Evolutionary conservation across 2,797 vertebrate species (phyloP).

Genomic region (Nasua narica): DNA sequence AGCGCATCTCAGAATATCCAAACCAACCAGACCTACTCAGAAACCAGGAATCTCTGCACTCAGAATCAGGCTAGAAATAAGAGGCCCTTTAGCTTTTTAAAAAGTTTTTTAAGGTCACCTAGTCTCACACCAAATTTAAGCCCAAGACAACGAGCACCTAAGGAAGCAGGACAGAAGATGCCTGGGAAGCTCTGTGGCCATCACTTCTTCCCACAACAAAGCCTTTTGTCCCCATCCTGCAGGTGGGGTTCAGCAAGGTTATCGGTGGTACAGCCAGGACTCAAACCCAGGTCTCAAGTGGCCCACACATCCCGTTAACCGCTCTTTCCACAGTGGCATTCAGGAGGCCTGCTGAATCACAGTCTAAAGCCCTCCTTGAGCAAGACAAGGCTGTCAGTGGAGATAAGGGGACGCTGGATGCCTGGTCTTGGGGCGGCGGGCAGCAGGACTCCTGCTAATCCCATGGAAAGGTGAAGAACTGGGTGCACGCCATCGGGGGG

Average conservation of each 20-base stretch:
- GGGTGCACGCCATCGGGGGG: rapidly evolving
- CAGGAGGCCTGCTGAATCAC: not conserved
- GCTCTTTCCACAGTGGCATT: not conserved
- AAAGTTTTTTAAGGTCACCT: not conserved
- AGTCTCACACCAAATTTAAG: not conserved
- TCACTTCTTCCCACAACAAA: not conserved
- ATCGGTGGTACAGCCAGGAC: not conserved
- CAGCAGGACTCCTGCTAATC: not conserved
- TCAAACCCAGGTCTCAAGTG: not conserved
- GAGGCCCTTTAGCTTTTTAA: not conserved
- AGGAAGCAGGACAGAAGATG: not conserved
- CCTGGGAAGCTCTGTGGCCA: not conserved
- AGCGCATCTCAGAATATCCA: not conserved
- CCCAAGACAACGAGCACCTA: not conserved
- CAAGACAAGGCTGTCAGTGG: not conserved
- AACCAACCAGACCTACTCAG: not conserved
- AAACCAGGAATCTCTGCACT: not conserved
- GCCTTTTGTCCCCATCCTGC: not conserved
- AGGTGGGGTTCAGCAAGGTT: not conserved
- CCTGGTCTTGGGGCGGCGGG: not conserved
- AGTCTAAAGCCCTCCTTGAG: not conserved
- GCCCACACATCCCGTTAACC: not conserved
- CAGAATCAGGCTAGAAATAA: not conserved
- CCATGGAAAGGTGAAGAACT: not conserved
- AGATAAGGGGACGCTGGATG: not conserved